Base-by-base conservation (phyloP, 2,113 vertebrate species). In the Hyla sarda region DNA sequence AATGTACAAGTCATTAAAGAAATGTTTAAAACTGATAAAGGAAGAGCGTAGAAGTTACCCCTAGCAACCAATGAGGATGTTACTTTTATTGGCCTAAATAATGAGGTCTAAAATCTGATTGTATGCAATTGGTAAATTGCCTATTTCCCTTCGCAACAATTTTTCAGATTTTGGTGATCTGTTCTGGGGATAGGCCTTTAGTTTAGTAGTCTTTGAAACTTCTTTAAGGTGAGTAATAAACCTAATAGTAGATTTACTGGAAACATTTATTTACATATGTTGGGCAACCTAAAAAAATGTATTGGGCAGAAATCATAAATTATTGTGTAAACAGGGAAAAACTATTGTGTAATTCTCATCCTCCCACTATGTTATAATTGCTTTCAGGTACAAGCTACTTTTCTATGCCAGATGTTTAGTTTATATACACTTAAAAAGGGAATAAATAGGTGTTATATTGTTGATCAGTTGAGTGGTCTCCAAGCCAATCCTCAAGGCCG, bases 301-400 rank as follows among this genome's bases (percentile, higher is more conserved):
- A 21, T 11, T 8, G 5, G n/a, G 25, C 25, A 25, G 1, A 17
- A 25, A 48, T 71, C 2, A 23, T 41, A 74, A 47, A 13, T 73
- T 47, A 28, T 48, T 48, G 11, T 8, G 41, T 16, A 74, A 28
- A 74, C 2, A n/a, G 10, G 16, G 21, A 74, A 47, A 74, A 16
- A 74, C 23, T 74, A 74, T 74, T 74, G 41, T 48, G 37, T 1
- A 74, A 48, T n/a, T n/a, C n/a, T n/a, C 45, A 41, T 74, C 41
- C 19, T 19, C 19, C 7, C 17, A 69, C 16, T 2, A 34, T 34
- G 32, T 19, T 19, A 34, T 32, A 69, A 65, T 30, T 19, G 0
- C 12, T n/a, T 21, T 34, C 11, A 69, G 17, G 65, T 19, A 19
- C 5, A 69, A 34, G 65, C 17, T 69, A 5, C 28, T 17, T 67